Conservation (phyloP, 2,888 invertebrate genomes). For the Stratiomys singularior region DNA sequence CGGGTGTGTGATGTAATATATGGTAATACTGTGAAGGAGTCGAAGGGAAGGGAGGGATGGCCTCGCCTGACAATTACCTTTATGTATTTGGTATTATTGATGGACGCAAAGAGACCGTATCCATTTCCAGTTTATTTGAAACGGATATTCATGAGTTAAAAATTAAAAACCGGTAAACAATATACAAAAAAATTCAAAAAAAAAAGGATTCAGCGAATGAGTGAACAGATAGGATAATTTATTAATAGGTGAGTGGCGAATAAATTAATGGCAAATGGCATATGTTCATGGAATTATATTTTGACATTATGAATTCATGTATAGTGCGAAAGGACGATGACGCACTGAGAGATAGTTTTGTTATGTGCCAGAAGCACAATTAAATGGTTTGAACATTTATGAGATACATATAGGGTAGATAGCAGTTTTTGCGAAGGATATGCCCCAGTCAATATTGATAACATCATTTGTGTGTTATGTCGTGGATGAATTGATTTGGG, state of each 20-base stretch:
- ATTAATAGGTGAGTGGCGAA: neutral
- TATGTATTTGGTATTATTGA: conserved; percentile 1
- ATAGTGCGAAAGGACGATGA: too few species aligned
- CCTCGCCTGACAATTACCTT: neutral
- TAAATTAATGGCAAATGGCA: neutral
- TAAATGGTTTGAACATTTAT: too few species aligned
- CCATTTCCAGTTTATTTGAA: neutral
- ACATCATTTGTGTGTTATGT: too few species aligned
- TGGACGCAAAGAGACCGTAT: neutral
- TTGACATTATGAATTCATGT: too few species aligned
- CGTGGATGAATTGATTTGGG: too few species aligned
- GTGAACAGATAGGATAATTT: conserved; percentile 6
- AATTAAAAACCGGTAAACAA: neutral
- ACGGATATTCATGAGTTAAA: neutral
- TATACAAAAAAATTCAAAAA: neutral
- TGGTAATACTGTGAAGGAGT: neutral
- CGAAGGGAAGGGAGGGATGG: neutral
- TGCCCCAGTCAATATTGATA: too few species aligned
- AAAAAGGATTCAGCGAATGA: neutral
- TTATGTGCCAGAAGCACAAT: too few species aligned
- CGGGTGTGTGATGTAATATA: neutral
- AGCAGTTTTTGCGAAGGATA: too few species aligned
- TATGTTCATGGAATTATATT: too few species aligned
- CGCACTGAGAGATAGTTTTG: too few species aligned
- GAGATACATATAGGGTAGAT: too few species aligned